Conservation (phyloP, 1,140 invertebrate species). For the Panagrolaimus sp. region DNA sequence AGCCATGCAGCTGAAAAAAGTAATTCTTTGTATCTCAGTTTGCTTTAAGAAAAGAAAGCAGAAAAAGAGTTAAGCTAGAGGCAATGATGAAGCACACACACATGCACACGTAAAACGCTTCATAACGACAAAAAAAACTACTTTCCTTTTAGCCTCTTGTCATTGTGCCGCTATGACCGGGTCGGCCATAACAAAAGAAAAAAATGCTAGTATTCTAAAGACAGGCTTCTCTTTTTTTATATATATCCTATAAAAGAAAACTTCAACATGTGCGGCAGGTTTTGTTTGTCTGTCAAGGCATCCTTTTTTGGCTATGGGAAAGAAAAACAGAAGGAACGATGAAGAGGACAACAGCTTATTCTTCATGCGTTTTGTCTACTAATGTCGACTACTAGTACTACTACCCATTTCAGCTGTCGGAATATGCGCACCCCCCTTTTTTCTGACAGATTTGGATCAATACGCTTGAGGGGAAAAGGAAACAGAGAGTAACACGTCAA, state of each 20-base stretch:
- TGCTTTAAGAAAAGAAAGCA: too few species aligned
- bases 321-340: too few species aligned
- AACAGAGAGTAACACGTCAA: too few species aligned
- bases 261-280: conserved; percentile 10
- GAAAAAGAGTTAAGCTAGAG: too few species aligned
- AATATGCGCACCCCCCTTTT: conserved; percentile 1
- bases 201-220: conserved; percentile 9
- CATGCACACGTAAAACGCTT: too few species aligned
- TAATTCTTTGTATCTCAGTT: too few species aligned
- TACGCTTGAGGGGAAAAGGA: conserved; percentile 2
- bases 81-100: too few species aligned
- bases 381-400: conserved; percentile 6
- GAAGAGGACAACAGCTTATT: not conserved
- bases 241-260: not conserved
- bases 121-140: too few species aligned
- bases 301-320: not conserved
- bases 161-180: too few species aligned
- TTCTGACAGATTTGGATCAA: conserved; percentile 13
- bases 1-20: too few species aligned
- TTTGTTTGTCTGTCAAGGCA: not conserved
- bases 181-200: not conserved
- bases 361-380: conserved; percentile 9
- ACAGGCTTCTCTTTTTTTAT: not conserved
- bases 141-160: too few species aligned
- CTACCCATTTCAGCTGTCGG: not conserved